phyloP scores from a whole-genome alignment of 2,888 invertebrate species.

The Diarsia rubi region DNA sequence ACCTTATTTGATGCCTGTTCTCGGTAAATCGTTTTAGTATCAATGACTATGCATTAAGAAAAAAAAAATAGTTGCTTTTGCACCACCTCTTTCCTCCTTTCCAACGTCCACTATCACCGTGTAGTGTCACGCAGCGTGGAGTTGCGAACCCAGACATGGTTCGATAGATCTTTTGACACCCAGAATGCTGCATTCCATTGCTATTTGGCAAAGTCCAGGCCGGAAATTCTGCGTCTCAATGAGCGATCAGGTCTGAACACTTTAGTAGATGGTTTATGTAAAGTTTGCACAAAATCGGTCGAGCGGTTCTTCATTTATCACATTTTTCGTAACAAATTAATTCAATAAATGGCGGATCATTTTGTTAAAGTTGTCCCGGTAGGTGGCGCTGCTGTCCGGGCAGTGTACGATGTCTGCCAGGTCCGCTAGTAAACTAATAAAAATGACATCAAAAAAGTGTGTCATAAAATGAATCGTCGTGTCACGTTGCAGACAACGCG shows the following conservation, averaged over 20 bases:
- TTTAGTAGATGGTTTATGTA: no score
- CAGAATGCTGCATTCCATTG: background rate
- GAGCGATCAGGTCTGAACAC: background rate
- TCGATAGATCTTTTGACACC: no score
- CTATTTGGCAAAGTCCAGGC: background rate
- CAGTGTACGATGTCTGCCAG: no score
- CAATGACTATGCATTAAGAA: constrained; percentile 16
- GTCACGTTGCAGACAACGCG: constrained; percentile 59
- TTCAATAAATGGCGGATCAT: no score
- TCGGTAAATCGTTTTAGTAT: constrained; percentile 11
- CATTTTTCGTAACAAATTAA: no score
- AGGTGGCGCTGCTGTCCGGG: no score
- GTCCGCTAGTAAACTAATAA: background rate
- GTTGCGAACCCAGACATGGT: no score
- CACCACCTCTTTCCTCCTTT: background rate
- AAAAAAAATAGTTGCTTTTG: background rate
- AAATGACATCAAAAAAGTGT: background rate
- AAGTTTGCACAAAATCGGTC: no score
- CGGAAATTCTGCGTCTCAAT: background rate
- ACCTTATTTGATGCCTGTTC: background rate
- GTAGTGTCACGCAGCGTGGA: no score
- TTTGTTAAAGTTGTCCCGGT: no score
- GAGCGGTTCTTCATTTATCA: no score
- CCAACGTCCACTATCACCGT: no score
- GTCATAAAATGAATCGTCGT: constrained; percentile 38